A percentile compares a stretch with the other conserved stretches of the same genome.
These are phyloP conservation scores for Bellardia pandia DNA, from an alignment of 2,888 invertebrate species.

Conservation along the genomic window DNA sequence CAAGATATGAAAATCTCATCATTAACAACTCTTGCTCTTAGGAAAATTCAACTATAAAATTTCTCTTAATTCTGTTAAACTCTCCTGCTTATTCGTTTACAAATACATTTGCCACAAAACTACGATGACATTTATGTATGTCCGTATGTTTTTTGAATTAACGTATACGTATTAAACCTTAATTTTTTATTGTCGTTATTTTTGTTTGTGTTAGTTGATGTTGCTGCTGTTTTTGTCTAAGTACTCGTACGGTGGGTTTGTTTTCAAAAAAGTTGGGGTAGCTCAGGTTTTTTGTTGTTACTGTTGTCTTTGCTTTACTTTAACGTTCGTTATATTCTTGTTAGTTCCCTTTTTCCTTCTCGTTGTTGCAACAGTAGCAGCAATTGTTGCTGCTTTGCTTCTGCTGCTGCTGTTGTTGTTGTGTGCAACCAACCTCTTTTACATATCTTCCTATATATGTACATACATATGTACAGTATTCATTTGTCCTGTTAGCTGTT, in stretches of 20 bases:
- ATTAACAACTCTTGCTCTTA: slow-evolving; percentile 20
- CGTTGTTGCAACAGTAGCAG: slow-evolving; percentile 34
- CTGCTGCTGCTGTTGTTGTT: not conserved
- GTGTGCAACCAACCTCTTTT: slow-evolving; percentile 40
- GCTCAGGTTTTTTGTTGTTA: slow-evolving; percentile 70
- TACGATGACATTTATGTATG: not conserved
- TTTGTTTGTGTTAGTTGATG: not conserved
- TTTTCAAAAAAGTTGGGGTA: slow-evolving; percentile 68
- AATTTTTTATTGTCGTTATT: not conserved
- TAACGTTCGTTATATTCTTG: not conserved
- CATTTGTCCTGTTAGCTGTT: slow-evolving; percentile 65
- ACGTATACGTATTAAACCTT: slow-evolving; percentile 4
- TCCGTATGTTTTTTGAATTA: not conserved
- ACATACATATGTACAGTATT: not conserved
- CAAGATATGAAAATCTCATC: not conserved
- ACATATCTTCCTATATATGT: not conserved
- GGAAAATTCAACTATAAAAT: not conserved
- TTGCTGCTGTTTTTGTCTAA: not conserved
- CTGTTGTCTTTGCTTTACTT: slow-evolving; percentile 51
- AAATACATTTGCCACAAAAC: not conserved
- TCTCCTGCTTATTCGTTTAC: slow-evolving; percentile 20
- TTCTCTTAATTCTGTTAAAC: not conserved
- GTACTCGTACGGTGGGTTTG: not conserved
- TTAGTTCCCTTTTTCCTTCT: not conserved
- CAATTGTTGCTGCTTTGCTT: not conserved